phyloP scores from a whole-genome alignment of 1,140 invertebrate species.

The Augochlora pura region DNA sequence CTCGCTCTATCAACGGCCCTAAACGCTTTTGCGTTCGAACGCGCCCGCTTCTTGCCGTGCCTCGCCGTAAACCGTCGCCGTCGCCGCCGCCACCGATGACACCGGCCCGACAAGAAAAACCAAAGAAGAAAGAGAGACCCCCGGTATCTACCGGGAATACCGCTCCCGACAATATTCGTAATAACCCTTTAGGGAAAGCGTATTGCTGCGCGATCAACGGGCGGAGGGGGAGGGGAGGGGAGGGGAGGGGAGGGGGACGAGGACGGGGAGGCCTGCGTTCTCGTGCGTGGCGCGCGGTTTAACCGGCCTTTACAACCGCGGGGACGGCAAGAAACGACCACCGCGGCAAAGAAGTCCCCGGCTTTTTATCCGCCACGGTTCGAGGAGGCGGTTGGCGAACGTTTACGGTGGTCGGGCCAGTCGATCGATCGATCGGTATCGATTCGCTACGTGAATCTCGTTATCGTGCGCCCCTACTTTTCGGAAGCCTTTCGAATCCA shows the following conservation, averaged over 20 bases:
- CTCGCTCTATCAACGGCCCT: conserved; percentile 58
- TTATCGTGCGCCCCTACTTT: conserved; percentile 23
- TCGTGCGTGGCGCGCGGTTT: conserved; percentile 31
- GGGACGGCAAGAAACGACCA: conserved; percentile 25
- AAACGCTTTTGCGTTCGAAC: conserved; percentile 56
- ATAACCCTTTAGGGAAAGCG: conserved; percentile 46
- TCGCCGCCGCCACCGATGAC: conserved; percentile 28
- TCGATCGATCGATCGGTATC: conserved; percentile 29
- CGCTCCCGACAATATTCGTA: conserved; percentile 34
- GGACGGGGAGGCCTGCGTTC: background rate
- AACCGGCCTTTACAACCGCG: conserved; percentile 23
- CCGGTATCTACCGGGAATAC: conserved; percentile 41
- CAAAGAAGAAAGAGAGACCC: background rate
- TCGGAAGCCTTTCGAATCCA: background rate
- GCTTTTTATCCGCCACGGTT: conserved; percentile 27
- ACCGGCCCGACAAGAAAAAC: conserved; percentile 22
- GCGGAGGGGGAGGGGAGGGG: too few species aligned
- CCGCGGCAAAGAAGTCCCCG: conserved; percentile 29
- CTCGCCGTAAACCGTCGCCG: conserved; percentile 28
- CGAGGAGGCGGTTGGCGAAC: conserved; percentile 33
- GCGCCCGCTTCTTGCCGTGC: conserved; percentile 25
- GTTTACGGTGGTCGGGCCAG: conserved; percentile 30
- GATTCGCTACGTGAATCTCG: conserved; percentile 40
- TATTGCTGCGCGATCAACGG: background rate
- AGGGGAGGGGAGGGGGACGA: too few species aligned